Percentiles rank a stretch among this genome's conserved stretches.
Conservation (phyloP, 2,888 invertebrate species). For the Choristoneura rosaceana region DNA sequence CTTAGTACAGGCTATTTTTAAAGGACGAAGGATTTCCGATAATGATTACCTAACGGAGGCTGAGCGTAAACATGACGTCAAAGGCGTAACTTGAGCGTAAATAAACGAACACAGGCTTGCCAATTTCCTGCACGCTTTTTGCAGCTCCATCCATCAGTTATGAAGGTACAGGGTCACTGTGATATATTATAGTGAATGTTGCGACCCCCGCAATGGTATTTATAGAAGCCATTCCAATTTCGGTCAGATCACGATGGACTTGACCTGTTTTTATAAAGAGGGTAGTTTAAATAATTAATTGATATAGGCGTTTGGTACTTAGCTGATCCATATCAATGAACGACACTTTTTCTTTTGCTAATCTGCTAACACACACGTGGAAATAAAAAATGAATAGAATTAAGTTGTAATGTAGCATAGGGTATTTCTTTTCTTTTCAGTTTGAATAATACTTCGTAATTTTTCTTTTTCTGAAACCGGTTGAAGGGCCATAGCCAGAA, state of each 20-base stretch:
- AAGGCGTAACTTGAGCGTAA: constrained; percentile 22
- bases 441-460: too few relatives aligned
- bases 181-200: constrained; percentile 5
- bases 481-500: too few relatives aligned
- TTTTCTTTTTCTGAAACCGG: too few relatives aligned
- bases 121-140: constrained; percentile 20
- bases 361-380: too few relatives aligned
- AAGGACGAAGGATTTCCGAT: constrained; percentile 36
- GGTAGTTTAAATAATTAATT: constrained; percentile 15
- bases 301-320: background rate
- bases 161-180: constrained; percentile 26
- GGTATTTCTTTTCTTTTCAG: too few relatives aligned
- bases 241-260: background rate
- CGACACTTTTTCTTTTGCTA: too few relatives aligned
- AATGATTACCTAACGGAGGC: constrained; percentile 35
- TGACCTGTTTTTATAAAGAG: constrained; percentile 2
- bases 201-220: constrained; percentile 22
- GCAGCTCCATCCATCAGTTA: constrained; percentile 30
- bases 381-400: too few relatives aligned
- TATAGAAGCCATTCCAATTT: constrained; percentile 25
- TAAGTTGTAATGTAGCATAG: too few relatives aligned
- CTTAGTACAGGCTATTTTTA: constrained; percentile 6
- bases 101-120: constrained; percentile 18
- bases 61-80: constrained; percentile 38
- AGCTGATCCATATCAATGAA: too few relatives aligned